phyloP scores from a whole-genome alignment of 2,797 vertebrate species.

The Nyctibius grandis region DNA sequence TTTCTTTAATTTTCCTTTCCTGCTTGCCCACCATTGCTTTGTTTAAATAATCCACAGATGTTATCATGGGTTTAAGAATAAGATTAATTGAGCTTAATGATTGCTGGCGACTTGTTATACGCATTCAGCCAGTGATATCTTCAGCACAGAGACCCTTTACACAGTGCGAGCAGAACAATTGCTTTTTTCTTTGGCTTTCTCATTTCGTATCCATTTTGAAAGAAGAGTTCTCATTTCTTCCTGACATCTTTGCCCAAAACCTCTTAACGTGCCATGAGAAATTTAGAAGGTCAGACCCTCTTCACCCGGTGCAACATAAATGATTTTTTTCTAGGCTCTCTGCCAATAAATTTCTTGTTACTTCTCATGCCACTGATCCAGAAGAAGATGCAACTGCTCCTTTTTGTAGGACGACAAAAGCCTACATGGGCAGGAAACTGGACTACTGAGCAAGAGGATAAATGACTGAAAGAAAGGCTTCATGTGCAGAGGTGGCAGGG shows the following conservation, averaged over 20 bases:
- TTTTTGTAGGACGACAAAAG: background rate
- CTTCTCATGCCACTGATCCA: background rate
- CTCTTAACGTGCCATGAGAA: background rate
- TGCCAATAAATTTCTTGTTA: background rate
- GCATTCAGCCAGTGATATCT: conserved; percentile 12
- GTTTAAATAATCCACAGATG: conserved; percentile 52
- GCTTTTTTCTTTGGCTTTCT: background rate
- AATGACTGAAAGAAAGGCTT: background rate
- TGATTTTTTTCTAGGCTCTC: background rate
- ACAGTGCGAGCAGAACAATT: background rate
- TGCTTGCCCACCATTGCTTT: conserved; percentile 1
- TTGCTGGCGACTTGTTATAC: background rate
- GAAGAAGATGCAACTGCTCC: background rate
- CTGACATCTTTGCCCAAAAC: background rate
- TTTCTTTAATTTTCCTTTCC: conserved; percentile 21
- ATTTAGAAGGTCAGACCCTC: background rate
- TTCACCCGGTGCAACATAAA: background rate
- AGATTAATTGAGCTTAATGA: conserved; percentile 45
- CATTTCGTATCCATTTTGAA: background rate
- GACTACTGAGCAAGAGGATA: background rate
- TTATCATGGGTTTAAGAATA: conserved; percentile 33
- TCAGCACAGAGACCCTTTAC: background rate
- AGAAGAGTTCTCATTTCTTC: background rate
- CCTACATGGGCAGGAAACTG: background rate
- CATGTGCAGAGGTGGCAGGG: background rate